A percentile compares a stretch with the other conserved stretches of the same genome.
These are phyloP conservation scores for Mormyrus hasselquistii DNA, from an alignment of 2,797 vertebrate species.

Conservation along the genomic window DNA sequence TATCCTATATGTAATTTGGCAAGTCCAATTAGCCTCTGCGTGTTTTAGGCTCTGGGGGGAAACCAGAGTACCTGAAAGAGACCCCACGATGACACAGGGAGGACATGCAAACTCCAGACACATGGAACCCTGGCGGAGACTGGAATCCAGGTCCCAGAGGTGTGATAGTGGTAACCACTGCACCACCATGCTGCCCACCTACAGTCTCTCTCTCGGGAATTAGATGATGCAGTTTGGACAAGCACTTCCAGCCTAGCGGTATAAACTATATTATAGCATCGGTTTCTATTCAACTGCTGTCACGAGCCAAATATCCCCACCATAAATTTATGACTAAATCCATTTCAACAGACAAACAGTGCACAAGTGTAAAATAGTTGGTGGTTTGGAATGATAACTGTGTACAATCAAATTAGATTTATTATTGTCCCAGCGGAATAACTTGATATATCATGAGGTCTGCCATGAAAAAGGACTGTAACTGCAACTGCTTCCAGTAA, in stretches of 20 bases:
- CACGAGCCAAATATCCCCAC: neutral
- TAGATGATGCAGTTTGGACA: neutral
- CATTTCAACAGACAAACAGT: neutral
- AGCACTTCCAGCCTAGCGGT: neutral
- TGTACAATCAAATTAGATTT: neutral
- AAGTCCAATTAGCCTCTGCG: neutral
- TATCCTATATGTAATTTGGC: neutral
- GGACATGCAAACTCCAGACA: neutral
- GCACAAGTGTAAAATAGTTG: neutral
- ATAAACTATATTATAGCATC: neutral
- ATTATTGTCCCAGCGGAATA: neutral
- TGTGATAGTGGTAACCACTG: neutral
- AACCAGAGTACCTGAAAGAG: neutral
- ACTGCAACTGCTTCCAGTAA: neutral
- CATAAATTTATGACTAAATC: neutral
- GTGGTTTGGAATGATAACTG: neutral
- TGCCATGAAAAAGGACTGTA: neutral
- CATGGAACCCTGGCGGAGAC: neutral
- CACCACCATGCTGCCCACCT: neutral
- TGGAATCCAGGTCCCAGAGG: neutral
- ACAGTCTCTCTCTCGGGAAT: neutral
- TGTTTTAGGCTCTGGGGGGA: neutral
- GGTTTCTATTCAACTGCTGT: neutral
- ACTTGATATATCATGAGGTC: neutral
- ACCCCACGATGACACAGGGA: neutral